These are phyloP conservation scores for Himalopsyche kuldschensis DNA, from an alignment of 2,888 invertebrate species.

Conservation along the genomic window DNA sequence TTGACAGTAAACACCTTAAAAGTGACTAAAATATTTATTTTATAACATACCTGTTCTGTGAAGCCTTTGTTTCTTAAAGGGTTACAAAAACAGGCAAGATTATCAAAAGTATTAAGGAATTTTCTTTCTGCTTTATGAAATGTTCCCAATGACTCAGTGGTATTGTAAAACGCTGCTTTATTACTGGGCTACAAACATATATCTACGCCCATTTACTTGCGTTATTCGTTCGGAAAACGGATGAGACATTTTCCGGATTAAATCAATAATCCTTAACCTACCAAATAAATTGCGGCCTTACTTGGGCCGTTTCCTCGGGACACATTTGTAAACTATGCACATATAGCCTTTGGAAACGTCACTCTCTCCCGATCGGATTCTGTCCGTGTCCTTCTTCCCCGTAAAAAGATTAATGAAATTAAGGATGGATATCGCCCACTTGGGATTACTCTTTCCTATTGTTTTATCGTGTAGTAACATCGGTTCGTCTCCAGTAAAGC, in stretches of 20 bases:
- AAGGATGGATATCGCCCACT: neutral
- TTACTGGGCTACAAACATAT: neutral
- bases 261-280: neutral
- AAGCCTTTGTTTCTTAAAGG: too few relatives aligned
- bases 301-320: too few relatives aligned
- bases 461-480: neutral
- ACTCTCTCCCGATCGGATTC: neutral
- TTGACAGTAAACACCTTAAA: too few relatives aligned
- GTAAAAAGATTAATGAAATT: neutral
- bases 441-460: neutral
- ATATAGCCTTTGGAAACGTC: neutral
- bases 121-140: too few relatives aligned
- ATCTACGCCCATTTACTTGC: neutral
- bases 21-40: too few relatives aligned
- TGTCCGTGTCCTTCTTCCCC: neutral
- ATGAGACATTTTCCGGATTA: neutral
- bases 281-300: too few relatives aligned
- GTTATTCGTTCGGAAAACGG: neutral
- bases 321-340: neutral
- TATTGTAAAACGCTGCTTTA: neutral
- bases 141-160: too few relatives aligned
- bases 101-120: too few relatives aligned
- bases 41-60: too few relatives aligned
- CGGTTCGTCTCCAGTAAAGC: neutral
- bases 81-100: too few relatives aligned